Conservation (phyloP, 2,113 vertebrate genomes). For the Aleadryas rufinucha region DNA sequence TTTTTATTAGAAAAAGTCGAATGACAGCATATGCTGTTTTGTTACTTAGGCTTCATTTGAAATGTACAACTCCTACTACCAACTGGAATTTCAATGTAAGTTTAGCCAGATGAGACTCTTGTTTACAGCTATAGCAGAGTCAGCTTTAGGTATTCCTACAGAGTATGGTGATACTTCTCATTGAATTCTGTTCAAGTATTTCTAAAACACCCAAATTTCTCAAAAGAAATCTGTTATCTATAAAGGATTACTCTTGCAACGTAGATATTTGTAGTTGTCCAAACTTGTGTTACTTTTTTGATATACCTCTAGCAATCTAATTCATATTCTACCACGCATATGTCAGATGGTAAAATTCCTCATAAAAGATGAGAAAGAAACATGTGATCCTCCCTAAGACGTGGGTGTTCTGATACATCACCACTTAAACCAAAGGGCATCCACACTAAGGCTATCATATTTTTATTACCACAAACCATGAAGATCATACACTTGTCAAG, state of each 20-base stretch:
- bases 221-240: not conserved
- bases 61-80: not conserved
- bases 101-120: not conserved
- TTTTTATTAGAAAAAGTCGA: not conserved
- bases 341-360: not conserved
- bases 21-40: not conserved
- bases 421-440: constrained; percentile 20
- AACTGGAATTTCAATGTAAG: not conserved
- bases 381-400: not conserved
- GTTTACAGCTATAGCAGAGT: not conserved
- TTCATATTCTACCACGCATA: not conserved
- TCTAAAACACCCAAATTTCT: not conserved
- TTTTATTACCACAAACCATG: constrained; percentile 25
- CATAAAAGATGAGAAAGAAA: not conserved
- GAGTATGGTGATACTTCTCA: not conserved
- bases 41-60: not conserved
- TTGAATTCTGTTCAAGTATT: not conserved
- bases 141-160: not conserved
- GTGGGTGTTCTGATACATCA: not conserved
- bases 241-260: not conserved
- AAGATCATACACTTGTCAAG: not conserved
- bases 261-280: not conserved
- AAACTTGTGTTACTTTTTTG: not conserved
- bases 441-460: not conserved
- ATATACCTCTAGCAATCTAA: not conserved